Base-by-base conservation (phyloP, 2,888 invertebrate species). In the Mythimna vitellina region DNA sequence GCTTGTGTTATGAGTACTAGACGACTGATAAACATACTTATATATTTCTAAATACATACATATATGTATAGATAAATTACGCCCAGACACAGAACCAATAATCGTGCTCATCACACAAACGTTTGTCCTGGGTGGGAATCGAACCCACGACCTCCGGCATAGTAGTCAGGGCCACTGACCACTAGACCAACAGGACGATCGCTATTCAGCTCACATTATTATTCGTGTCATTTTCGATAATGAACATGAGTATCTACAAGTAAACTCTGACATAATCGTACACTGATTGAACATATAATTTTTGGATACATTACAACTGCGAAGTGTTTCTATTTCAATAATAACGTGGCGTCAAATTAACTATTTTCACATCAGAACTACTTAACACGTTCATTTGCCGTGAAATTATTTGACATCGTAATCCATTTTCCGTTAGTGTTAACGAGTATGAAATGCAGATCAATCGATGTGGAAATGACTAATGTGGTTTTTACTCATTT, bases 281-380 rank as follows among this genome's bases (percentile, higher is more conserved):
- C 56, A 61, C 25, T 75, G 38, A 53, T 22, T 32, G 32, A 42
- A 57, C n/a, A n/a, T 42, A 61, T 42, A 51, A 46, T 49, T 6
- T 12, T 17, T 68, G 64, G 46, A 81, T 65, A 57, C 67, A 72
- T 76, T 63, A 72, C 58, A 56, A 64, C 0, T 35, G 1, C 10
- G 38, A 65, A 63, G 63, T 49, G 54, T 70, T 60, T 63, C 61
- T 56, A 63, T 77, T 64, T 65, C 46, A 62, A 72, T 72, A 78
- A 83, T 72, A 78, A 83, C 60, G 54, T 74, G 10, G 78, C 82
- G 73, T 76, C 64, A 78, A 83, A 82, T 81, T 78, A 76, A 71
- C 73, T 64, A 81, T 82, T 82, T 83, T 83, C 73, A 78, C 78
- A 83, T 78, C 69, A 62, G 32, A 32, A 51, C 60, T n/a, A 80